Evolutionary conservation across 2,888 invertebrate genomes (phyloP).

Genomic region (Netelia inedita): DNA sequence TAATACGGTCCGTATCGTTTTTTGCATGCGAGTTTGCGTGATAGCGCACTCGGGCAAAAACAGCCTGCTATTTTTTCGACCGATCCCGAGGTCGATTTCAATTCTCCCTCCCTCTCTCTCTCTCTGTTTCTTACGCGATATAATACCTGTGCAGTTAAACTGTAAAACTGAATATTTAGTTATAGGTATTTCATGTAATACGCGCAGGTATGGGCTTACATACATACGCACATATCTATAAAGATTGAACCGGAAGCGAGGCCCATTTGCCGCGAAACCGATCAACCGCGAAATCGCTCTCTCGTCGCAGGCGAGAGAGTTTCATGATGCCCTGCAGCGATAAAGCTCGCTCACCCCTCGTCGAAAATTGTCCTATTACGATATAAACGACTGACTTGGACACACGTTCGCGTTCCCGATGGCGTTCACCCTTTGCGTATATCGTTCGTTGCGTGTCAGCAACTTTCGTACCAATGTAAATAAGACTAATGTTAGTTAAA

Average conservation of each 20-base stretch:
- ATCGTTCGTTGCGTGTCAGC: conserved; percentile 48
- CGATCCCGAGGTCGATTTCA: no score
- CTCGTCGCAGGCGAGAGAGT: conserved; percentile 17
- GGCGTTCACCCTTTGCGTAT: conserved; percentile 34
- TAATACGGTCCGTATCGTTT: conserved; percentile 59
- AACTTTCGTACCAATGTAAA: conserved; percentile 17
- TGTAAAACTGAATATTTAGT: conserved; percentile 36
- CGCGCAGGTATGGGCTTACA: not conserved
- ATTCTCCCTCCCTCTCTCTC: no score
- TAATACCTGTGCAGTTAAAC: conserved; percentile 15
- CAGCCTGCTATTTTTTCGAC: no score
- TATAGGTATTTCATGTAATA: conserved; percentile 23
- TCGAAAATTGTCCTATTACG: conserved; percentile 26
- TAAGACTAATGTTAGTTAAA: not conserved
- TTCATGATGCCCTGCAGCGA: conserved; percentile 1
- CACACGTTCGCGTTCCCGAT: not conserved
- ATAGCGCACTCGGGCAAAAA: not conserved
- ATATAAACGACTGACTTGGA: not conserved
- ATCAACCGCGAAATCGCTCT: conserved; percentile 70
- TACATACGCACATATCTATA: not conserved
- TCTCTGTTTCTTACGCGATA: not conserved
- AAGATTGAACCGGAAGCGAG: conserved; percentile 59
- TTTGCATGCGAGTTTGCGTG: conserved; percentile 66
- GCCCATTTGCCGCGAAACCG: conserved; percentile 66
- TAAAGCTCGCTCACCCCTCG: conserved; percentile 36